Evolutionary conservation across 37 sponge, comb jelly and placozoan genomes (phyloP), one percentile per base, ranked within the genome.

Genomic region (Axinella damicornis): DNA sequence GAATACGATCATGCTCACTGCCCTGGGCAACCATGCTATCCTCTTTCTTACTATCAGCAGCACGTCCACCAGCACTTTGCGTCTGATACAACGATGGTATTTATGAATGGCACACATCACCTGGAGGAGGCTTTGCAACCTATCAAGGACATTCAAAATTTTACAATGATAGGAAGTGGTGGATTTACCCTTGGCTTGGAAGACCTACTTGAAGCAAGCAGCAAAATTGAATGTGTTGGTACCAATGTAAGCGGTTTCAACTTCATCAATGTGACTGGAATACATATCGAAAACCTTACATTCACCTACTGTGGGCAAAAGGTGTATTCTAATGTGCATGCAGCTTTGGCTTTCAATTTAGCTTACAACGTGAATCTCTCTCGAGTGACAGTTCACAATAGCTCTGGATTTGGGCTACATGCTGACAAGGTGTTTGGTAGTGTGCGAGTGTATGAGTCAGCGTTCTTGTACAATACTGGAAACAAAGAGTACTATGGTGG

Each of bases 321-420:
- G 5, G 4, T 14, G 62, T 27, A 14, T 25, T 5, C 2, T 2
- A 19, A n/a, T 71, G 53, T 71, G 1, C 53, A 27, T 41, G 53
- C 73, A 1, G 53, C 73, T 2, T 22, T 71, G 22, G 6, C 73
- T 46, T 71, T 71, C 40, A 16, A 38, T 41, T 12, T 9, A 38
- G 73, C 28, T 17, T 46, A 5, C 21, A 17, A 71, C 53, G n/a
- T 71, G 2, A 38, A 12, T 14, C 14, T 71, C 27, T 38, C 5
- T 46, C 21, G n/a, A 38, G 73, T 71, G 6, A 20, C 24, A 21
- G 37, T 71, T n/a, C 22, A n/a, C 19, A 25, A 71, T 25, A 19
- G 53, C 53, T 38, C 21, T 19, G 73, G 73, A 40, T 71, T 27
- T 39, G 73, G 73, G 22, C 53, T 71, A 2, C 73, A 71, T 41